phyloP scores from a whole-genome alignment of 2,888 invertebrate genomes.

The Apamea crenata region DNA sequence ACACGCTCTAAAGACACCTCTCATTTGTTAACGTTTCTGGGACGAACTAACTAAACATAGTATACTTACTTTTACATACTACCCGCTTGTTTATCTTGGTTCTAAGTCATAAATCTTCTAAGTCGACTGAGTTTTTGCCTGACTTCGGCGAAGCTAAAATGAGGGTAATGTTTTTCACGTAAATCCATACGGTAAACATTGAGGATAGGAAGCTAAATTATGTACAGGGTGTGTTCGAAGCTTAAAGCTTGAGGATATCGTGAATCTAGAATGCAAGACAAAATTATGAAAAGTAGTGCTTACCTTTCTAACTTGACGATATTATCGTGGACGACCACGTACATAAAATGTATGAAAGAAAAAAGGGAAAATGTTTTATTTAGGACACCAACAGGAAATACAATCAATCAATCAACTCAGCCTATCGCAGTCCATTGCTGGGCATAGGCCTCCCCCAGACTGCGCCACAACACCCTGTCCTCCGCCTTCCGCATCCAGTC shows the following conservation, averaged over 20 bases:
- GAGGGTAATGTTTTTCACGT: slow-evolving; percentile 61
- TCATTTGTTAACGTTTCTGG: slow-evolving; percentile 4
- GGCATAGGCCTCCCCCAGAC: too few relatives aligned
- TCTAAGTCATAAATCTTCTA: slow-evolving; percentile 63
- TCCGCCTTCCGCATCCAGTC: too few relatives aligned
- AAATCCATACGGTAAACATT: slow-evolving; percentile 45
- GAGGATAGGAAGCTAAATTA: slow-evolving; percentile 32
- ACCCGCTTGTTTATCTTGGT: slow-evolving; percentile 49
- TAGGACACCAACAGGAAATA: not conserved
- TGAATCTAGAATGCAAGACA: slow-evolving; percentile 3
- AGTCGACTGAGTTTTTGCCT: slow-evolving; percentile 63
- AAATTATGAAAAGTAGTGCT: not conserved
- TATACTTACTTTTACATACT: slow-evolving; percentile 1
- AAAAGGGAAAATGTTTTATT: too few relatives aligned
- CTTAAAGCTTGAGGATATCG: slow-evolving; percentile 15
- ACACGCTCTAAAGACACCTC: not conserved
- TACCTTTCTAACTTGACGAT: too few relatives aligned
- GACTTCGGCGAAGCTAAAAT: slow-evolving; percentile 61
- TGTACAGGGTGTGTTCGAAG: slow-evolving; percentile 33
- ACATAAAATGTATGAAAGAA: not conserved
- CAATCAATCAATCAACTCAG: too few relatives aligned
- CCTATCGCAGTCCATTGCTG: too few relatives aligned
- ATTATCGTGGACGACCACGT: too few relatives aligned
- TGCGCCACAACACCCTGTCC: too few relatives aligned
- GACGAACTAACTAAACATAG: slow-evolving; percentile 16